These are phyloP conservation scores for Olivierus martensii DNA, from an alignment of 1,140 invertebrate genomes.

Conservation along the genomic window DNA sequence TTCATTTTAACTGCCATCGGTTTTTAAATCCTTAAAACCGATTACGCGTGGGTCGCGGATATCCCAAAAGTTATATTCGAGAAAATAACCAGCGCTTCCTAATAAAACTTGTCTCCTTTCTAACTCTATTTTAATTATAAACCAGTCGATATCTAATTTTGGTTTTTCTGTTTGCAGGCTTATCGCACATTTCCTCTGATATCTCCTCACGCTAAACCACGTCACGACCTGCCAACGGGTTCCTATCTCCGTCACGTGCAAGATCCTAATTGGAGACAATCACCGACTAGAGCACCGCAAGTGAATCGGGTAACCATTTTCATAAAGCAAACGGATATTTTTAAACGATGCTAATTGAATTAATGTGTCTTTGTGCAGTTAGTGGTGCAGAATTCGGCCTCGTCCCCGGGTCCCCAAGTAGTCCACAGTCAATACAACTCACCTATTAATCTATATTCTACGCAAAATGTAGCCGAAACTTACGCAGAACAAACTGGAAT, in stretches of 20 bases:
- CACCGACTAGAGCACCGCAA: background rate
- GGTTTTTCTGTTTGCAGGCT: conserved; percentile 17
- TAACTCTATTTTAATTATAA: too few relatives aligned
- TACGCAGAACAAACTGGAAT: conserved; percentile 65
- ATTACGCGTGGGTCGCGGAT: too few relatives aligned
- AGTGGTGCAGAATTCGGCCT: too few relatives aligned
- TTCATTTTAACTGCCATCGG: too few relatives aligned
- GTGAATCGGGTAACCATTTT: background rate
- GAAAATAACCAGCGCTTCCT: too few relatives aligned
- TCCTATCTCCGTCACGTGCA: conserved; percentile 18
- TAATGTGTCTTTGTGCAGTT: background rate
- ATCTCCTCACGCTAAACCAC: conserved; percentile 18
- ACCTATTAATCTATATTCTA: conserved; percentile 87
- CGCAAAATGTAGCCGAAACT: conserved; percentile 86
- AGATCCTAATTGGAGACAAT: conserved; percentile 18
- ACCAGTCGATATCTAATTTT: too few relatives aligned
- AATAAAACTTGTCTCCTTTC: too few relatives aligned
- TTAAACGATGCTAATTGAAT: background rate
- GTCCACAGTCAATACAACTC: conserved; percentile 95
- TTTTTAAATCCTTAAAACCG: too few relatives aligned
- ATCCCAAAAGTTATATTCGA: too few relatives aligned
- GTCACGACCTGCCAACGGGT: conserved; percentile 20
- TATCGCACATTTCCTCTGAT: conserved; percentile 21
- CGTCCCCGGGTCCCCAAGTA: conserved; percentile 42
- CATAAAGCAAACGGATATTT: background rate